Evolutionary conservation across 2,113 vertebrate species (phyloP).

Genomic region (Marmota monax): DNA sequence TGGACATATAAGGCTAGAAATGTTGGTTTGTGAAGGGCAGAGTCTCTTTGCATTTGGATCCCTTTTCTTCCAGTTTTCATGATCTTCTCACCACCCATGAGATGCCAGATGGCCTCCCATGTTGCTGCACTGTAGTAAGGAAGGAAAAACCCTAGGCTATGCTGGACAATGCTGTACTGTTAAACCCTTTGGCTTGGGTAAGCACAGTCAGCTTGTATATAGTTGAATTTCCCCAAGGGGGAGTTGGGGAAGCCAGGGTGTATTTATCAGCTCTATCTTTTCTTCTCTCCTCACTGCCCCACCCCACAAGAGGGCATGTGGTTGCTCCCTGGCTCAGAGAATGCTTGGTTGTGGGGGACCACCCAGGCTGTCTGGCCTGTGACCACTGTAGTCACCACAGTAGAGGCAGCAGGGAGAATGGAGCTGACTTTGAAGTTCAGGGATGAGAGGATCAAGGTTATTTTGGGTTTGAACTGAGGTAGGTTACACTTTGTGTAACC

Average conservation of each 20-base stretch:
- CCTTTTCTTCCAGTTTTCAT: background rate
- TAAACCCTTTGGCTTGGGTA: background rate
- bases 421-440: constrained; percentile 74
- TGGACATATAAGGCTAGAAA: background rate
- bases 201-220: background rate
- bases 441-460: constrained; percentile 21
- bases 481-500: constrained; percentile 44
- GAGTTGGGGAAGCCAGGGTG: constrained; percentile 13
- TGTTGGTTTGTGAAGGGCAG: background rate
- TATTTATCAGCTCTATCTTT: constrained; percentile 74
- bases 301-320: constrained; percentile 29
- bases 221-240: constrained; percentile 45
- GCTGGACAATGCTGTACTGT: background rate
- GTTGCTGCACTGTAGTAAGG: background rate
- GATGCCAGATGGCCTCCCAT: background rate
- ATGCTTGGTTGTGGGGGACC: constrained; percentile 50
- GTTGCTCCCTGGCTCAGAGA: constrained; percentile 30
- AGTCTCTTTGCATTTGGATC: background rate
- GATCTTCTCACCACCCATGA: background rate
- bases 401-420: background rate
- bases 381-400: constrained; percentile 38
- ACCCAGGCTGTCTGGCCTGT: constrained; percentile 51
- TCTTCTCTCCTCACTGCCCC: background rate
- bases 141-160: background rate
- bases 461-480: constrained; percentile 66